These are phyloP conservation scores for Erebia palarica DNA, from an alignment of 2,888 invertebrate genomes.

Conservation along the genomic window DNA sequence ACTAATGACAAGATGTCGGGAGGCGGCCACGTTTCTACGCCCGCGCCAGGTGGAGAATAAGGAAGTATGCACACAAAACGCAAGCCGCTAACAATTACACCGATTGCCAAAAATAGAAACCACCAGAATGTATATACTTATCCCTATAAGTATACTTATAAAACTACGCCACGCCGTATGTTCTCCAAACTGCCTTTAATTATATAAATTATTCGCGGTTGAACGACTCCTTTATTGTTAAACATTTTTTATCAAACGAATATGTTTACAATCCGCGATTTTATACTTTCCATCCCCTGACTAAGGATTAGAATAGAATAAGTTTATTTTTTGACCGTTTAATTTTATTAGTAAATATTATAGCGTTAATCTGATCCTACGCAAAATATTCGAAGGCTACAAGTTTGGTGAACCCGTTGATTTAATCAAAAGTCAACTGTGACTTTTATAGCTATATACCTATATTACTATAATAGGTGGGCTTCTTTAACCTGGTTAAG, in stretches of 20 bases:
- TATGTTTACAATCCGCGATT: conserved; percentile 32
- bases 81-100: conserved; percentile 57
- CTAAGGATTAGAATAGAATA: conserved; percentile 33
- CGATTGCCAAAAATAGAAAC: conserved; percentile 65
- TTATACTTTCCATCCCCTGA: conserved; percentile 35
- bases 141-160: conserved; percentile 28
- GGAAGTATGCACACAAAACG: conserved; percentile 64
- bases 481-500: not conserved
- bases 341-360: conserved; percentile 44
- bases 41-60: conserved; percentile 73
- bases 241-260: conserved; percentile 52
- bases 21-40: conserved; percentile 65
- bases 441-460: conserved; percentile 5
- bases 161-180: conserved; percentile 46
- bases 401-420: conserved; percentile 52
- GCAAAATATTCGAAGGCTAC: conserved; percentile 46
- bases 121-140: conserved; percentile 46
- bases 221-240: conserved; percentile 65
- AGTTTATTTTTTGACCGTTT: conserved; percentile 32
- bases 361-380: conserved; percentile 57
- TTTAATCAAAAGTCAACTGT: conserved; percentile 46
- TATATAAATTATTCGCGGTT: conserved; percentile 55
- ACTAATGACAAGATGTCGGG: conserved; percentile 67
- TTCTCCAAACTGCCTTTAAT: conserved; percentile 51
- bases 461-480: not conserved